phyloP scores from a whole-genome alignment of 92 coral and sea anemone genomes.

The Hydrozoanthus gracilis region DNA sequence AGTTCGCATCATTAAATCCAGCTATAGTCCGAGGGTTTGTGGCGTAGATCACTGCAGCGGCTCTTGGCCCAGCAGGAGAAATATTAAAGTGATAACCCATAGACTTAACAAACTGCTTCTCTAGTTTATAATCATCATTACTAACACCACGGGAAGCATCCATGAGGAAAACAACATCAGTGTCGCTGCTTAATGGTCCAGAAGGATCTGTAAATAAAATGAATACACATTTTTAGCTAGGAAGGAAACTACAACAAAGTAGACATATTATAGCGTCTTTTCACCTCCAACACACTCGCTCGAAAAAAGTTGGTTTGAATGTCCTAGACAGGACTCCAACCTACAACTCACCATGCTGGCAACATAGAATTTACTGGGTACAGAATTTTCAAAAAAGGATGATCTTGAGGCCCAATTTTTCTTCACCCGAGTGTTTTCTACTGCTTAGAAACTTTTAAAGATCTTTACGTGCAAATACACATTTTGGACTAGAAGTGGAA shows the following conservation, averaged over 20 bases:
- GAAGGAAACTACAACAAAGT: too few species aligned
- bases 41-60: slow-evolving; percentile 28
- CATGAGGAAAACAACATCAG: slow-evolving; percentile 35
- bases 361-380: too few species aligned
- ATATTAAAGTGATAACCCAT: slow-evolving; percentile 42
- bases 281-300: neutral
- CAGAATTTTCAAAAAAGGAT: too few species aligned
- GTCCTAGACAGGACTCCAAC: too few species aligned
- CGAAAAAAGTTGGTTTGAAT: too few species aligned
- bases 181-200: slow-evolving; percentile 32
- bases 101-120: slow-evolving; percentile 47
- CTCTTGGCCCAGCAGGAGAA: slow-evolving; percentile 33
- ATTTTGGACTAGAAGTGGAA: too few species aligned
- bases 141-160: slow-evolving; percentile 44
- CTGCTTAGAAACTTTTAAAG: too few species aligned
- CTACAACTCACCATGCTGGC: too few species aligned
- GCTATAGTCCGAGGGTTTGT: slow-evolving; percentile 40
- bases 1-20: slow-evolving; percentile 23
- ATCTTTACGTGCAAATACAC: too few species aligned
- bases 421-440: too few species aligned
- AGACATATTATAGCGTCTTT: neutral
- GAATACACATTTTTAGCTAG: neutral
- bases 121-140: slow-evolving; percentile 31
- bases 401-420: too few species aligned
- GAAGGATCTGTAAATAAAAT: slow-evolving; percentile 20